Evolutionary conservation across 2,113 vertebrate genomes (phyloP), one percentile per base, ranked within the genome.

Genomic region (Psophia crepitans): DNA sequence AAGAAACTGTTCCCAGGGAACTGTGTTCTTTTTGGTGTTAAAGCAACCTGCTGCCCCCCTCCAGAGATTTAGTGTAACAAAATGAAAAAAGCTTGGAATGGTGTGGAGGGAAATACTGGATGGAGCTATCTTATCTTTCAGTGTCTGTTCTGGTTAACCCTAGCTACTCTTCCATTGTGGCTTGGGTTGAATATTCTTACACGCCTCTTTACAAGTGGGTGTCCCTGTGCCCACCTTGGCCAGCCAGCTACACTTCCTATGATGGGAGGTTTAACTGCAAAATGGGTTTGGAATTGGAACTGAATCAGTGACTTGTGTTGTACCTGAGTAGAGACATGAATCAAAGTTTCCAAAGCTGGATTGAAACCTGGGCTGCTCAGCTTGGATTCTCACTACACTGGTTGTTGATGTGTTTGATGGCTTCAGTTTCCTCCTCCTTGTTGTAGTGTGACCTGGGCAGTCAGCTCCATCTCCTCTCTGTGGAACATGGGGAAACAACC

Each of bases 381-480:
- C 35, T 43, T 24, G 27, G 27, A 6, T 56, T 80, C 28, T 66
- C 9, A 3, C 24, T 46, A 0, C 0, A 0, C 5, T 41, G 33
- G 14, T 44, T 8, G 51, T 20, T 33, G 33, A 8, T 61, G 83
- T 75, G 27, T 18, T 60, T n/a, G 56, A 22, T 3, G 12, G 39
- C 21, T 28, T 49, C 41, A 3, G 19, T 41, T 76, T 56, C 35
- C 6, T 9, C 12, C 11, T 53, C 39, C 18, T 43, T 4, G 2
- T 11, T 63, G 46, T 4, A 14, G 21, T 30, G 27, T 44, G 32
- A 35, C 48, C n/a, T 61, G 58, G 32, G 35, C 49, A 49, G 44
- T 12, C 3, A 37, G 30, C 18, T 76, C 33, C 33, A 8, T 51
- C 23, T 32, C 39, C 35, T 73, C 32, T 83, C 53, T 39, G 41